These are phyloP conservation scores for Coleophora flavipennella DNA, from an alignment of 2,888 invertebrate species.

Conservation along the genomic window DNA sequence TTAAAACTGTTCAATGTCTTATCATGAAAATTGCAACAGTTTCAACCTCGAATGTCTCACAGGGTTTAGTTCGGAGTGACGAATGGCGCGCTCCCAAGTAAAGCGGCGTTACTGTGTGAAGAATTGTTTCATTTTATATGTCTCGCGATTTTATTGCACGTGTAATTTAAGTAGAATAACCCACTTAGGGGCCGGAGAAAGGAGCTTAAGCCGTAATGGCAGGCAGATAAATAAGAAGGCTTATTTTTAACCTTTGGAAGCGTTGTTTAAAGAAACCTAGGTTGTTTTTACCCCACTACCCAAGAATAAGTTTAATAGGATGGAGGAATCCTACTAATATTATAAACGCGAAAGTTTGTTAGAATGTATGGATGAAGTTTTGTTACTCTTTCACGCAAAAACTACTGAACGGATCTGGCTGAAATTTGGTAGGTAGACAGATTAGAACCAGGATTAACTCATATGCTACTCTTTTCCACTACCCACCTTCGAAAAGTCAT, in stretches of 20 bases:
- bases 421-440: too few relatives aligned
- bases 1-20: not conserved
- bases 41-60: slow-evolving; percentile 6
- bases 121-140: slow-evolving; percentile 22
- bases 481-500: too few relatives aligned
- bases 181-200: slow-evolving; percentile 18
- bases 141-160: slow-evolving; percentile 22
- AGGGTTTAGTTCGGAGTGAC: slow-evolving; percentile 17
- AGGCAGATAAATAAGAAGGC: slow-evolving; percentile 32
- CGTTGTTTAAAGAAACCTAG: not conserved
- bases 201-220: slow-evolving; percentile 26
- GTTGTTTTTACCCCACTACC: not conserved
- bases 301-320: too few relatives aligned
- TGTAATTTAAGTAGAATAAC: slow-evolving; percentile 24
- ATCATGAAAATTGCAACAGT: slow-evolving; percentile 7
- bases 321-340: too few relatives aligned
- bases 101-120: slow-evolving; percentile 16
- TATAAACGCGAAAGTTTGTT: too few relatives aligned
- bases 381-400: too few relatives aligned
- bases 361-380: too few relatives aligned
- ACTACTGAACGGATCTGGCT: too few relatives aligned
- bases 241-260: not conserved
- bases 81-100: slow-evolving; percentile 18
- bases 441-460: too few relatives aligned
- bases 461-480: too few relatives aligned